Base-by-base conservation (phyloP, 2,888 invertebrate species). In the Stenchaetothrips biformis region DNA sequence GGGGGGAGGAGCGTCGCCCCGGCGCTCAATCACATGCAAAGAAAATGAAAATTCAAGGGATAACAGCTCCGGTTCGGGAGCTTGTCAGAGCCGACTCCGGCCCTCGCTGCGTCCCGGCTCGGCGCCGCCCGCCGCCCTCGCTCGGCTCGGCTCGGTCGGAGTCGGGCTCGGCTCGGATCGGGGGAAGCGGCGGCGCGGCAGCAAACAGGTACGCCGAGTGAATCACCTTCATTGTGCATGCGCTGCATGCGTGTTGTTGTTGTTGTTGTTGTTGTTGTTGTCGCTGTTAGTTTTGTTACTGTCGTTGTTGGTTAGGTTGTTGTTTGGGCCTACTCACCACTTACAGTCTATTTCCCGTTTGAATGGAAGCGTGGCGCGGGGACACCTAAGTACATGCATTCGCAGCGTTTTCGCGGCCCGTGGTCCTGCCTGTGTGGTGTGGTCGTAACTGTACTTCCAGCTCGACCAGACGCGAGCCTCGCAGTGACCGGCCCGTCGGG, bases 1-100 rank as follows among this genome's bases (percentile, higher is more conserved):
- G 37, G 37, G 37, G 37, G 37, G 37, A 37, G 53, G 53, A 53
- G 53, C 67, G 67, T 37, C 37, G 67, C 67, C 25, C 67, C 25
- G 67, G 67, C 67, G 21, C 67, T 74, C 67, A 74, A 74, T 74
- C 67, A 74, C 67, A 74, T 74, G 67, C 67, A 74, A 74, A 74
- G 67, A 74, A 74, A 74, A 74, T 74, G 67, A 74, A 74, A 74
- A 74, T 74, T 74, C 67, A 74, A 74, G 67, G 67, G 67, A 74
- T 74, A 74, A 74, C 67, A 74, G 67, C 67, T 74, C 67, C 67
- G 67, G 67, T 74, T 74, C 67, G 25, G 67, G 67, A 74, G 67
- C 67, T 74, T 74, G 67, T 74, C 67, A 74, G 67, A 21, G 67
- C 67, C 16, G 67, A 21, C 21, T 74, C 67, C 8, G 25, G 13